Percentiles rank a stretch among this genome's conserved stretches.
Evolutionary conservation across 2,113 vertebrate species (phyloP).

Genomic region (Empidonax alnorum): DNA sequence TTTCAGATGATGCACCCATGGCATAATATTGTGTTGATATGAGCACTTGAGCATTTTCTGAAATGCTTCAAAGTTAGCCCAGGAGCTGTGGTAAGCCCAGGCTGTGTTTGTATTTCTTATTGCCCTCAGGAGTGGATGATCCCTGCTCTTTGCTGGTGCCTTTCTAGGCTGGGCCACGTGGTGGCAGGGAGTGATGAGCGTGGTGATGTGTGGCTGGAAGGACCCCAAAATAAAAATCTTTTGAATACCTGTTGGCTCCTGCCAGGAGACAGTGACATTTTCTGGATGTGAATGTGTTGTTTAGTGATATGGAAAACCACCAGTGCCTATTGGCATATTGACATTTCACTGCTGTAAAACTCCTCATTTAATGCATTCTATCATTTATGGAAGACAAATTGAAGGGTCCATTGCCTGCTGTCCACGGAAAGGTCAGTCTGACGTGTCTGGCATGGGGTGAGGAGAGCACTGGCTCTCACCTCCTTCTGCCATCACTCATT

Average conservation of each 20-base stretch:
- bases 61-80: background rate
- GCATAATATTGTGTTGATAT: background rate
- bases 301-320: background rate
- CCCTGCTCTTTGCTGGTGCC: background rate
- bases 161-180: accelerated
- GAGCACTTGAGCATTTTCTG: background rate
- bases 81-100: background rate
- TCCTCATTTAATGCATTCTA: background rate
- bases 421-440: background rate
- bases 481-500: background rate
- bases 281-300: background rate
- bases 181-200: background rate
- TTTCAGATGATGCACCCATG: background rate
- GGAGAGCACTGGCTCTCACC: accelerated
- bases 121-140: background rate
- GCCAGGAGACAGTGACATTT: background rate
- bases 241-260: background rate
- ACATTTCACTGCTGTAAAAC: background rate
- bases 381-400: background rate
- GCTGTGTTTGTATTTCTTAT: background rate
- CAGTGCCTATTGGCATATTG: background rate
- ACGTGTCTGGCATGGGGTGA: accelerated
- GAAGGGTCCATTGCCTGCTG: background rate
- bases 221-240: background rate
- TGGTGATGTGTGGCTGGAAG: background rate